Conservation (phyloP, 53 echinoderm and acorn worm species). For the Echinarachnius parma region DNA sequence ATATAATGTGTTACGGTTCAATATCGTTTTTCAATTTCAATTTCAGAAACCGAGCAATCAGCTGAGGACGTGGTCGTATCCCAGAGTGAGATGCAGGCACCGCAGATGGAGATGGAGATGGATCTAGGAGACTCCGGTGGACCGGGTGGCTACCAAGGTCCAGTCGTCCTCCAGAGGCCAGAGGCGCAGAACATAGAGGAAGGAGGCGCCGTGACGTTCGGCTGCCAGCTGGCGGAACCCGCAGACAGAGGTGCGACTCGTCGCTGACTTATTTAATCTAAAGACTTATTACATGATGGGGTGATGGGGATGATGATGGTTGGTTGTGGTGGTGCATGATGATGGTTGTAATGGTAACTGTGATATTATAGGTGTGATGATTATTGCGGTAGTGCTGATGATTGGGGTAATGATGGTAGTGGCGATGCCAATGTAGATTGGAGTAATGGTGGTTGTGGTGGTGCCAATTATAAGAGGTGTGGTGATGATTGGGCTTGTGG, state of each 20-base stretch:
- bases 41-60: conserved; percentile 27
- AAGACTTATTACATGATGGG: not conserved
- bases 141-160: conserved; percentile 77
- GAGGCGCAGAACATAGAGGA: conserved; percentile 65
- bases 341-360: not conserved
- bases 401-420: too few species aligned
- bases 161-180: conserved; percentile 75
- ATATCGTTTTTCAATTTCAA: too few species aligned
- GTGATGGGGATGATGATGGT: not conserved
- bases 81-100: conserved; percentile 39
- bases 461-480: too few species aligned
- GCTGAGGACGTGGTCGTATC: conserved; percentile 31
- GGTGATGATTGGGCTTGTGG: too few species aligned
- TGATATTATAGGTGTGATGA: not conserved
- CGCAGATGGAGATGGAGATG: conserved; percentile 29
- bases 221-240: conserved; percentile 63
- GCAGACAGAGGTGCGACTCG: conserved; percentile 61
- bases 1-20: too few species aligned
- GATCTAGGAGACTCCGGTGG: conserved; percentile 25
- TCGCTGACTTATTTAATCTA: not conserved
- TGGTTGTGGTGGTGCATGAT: too few species aligned
- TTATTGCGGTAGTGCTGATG: too few species aligned
- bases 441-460: too few species aligned
- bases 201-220: conserved; percentile 66
- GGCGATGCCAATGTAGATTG: too few species aligned